These are phyloP conservation scores for Drosophila biarmipes DNA, from an alignment of 1,140 invertebrate species.

Conservation along the genomic window DNA sequence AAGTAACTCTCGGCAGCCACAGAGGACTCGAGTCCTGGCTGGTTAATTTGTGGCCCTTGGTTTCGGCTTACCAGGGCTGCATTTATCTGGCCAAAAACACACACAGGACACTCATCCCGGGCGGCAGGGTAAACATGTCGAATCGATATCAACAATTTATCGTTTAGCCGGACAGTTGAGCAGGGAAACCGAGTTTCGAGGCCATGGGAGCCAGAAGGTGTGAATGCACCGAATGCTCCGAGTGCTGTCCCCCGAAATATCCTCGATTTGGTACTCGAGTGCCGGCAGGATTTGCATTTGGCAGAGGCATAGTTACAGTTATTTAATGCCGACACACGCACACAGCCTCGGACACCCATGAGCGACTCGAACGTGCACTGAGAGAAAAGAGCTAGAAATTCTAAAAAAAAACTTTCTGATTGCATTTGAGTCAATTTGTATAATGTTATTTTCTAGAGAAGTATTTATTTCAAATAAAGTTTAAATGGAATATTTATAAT, in stretches of 20 bases:
- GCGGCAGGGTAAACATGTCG: slow-evolving; percentile 32
- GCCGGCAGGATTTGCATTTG: slow-evolving; percentile 64
- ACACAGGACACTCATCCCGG: slow-evolving; percentile 1
- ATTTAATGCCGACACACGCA: slow-evolving; percentile 53
- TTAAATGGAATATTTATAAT: background rate
- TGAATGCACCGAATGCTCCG: slow-evolving; percentile 15
- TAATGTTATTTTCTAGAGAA: too few species aligned
- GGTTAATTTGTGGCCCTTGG: slow-evolving; percentile 54
- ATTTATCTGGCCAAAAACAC: slow-evolving; percentile 25
- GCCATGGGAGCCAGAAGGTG: slow-evolving; percentile 16
- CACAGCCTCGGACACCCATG: slow-evolving; percentile 5
- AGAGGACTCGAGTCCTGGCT: background rate
- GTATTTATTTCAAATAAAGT: too few species aligned
- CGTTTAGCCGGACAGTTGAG: slow-evolving; percentile 55
- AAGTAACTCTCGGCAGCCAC: background rate
- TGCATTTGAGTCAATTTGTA: too few species aligned
- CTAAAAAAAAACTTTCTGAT: too few species aligned
- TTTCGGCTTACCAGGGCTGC: slow-evolving; percentile 2
- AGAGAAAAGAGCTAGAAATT: background rate
- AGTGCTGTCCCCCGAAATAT: slow-evolving; percentile 2
- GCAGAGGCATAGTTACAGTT: slow-evolving; percentile 62
- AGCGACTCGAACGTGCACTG: background rate
- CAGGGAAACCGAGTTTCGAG: slow-evolving; percentile 29
- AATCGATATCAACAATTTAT: slow-evolving; percentile 79
- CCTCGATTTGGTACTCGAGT: slow-evolving; percentile 11